A percentile compares a stretch with the other conserved stretches of the same genome.
Conservation (phyloP, 2,888 invertebrate species). For the Globia sparganii region DNA sequence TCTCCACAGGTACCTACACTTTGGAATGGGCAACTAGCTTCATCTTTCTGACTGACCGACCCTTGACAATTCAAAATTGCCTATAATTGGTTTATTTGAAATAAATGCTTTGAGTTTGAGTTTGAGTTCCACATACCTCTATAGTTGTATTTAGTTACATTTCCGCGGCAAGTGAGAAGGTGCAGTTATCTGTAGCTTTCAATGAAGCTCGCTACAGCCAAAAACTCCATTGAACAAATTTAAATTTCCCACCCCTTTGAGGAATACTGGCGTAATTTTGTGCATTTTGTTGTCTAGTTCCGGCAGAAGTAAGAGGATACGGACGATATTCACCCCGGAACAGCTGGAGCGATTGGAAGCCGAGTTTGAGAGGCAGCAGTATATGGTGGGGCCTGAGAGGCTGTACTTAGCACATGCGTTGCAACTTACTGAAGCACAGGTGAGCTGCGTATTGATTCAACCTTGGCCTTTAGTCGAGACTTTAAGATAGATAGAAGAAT, state of each 20-base stretch:
- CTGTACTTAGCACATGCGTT: slow-evolving; percentile 97
- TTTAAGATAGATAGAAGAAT: neutral
- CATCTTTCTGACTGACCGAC: no score
- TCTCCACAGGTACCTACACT: no score
- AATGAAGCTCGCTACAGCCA: no score
- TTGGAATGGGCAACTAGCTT: no score
- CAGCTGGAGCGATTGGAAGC: slow-evolving; percentile 98
- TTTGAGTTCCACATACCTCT: no score
- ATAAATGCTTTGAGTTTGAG: no score
- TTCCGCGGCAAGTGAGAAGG: no score
- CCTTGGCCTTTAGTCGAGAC: neutral
- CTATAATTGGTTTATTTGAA: no score
- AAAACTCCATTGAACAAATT: no score
- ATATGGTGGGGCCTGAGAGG: slow-evolving; percentile 99
- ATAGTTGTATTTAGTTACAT: no score
- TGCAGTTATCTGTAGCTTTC: no score
- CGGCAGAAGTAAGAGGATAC: slow-evolving; percentile 95
- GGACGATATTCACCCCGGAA: slow-evolving; percentile 99
- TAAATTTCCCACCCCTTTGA: neutral
- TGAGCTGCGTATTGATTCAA: slow-evolving; percentile 74
- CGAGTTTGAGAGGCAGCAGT: slow-evolving; percentile 98
- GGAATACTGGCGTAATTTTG: rapidly evolving
- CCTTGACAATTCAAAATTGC: no score
- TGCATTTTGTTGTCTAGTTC: slow-evolving; percentile 76
- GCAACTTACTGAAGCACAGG: slow-evolving; percentile 97